phyloP scores from a whole-genome alignment of 2,113 vertebrate genomes.

The Genyomyrus donnyi region DNA sequence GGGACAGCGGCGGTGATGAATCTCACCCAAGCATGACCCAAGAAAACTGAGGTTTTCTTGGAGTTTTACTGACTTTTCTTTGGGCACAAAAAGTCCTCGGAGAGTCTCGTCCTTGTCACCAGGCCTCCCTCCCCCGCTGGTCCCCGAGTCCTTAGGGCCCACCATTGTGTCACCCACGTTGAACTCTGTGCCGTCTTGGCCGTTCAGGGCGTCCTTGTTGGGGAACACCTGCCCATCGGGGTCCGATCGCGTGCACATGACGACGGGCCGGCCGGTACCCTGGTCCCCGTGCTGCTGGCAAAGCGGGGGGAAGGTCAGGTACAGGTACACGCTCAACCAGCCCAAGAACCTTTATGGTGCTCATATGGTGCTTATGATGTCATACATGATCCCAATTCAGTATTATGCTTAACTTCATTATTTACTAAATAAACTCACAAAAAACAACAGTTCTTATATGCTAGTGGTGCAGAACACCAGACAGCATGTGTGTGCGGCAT shows the following conservation, averaged over 20 bases:
- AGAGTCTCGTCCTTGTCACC: slow-evolving; percentile 70
- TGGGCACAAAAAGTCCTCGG: slow-evolving; percentile 69
- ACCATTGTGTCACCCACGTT: slow-evolving; percentile 87
- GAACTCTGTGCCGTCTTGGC: slow-evolving; percentile 69
- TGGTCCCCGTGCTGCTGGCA: slow-evolving; percentile 60
- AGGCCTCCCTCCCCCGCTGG: slow-evolving; percentile 52
- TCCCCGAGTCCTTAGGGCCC: slow-evolving; percentile 71
- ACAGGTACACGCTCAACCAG: not conserved
- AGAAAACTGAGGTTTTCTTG: not conserved
- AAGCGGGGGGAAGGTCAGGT: not conserved
- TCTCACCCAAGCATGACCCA: not conserved
- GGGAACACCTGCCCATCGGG: slow-evolving; percentile 64
- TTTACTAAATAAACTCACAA: not conserved
- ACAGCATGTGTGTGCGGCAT: not conserved
- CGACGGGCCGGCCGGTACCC: slow-evolving; percentile 51
- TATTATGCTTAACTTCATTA: not conserved
- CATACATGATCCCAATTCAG: not conserved
- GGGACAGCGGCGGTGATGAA: not conserved
- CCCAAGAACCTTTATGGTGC: too few relatives aligned
- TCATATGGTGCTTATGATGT: not conserved
- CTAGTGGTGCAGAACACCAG: not conserved
- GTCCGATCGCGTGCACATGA: slow-evolving; percentile 67
- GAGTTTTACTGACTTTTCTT: slow-evolving; percentile 71
- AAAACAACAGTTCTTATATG: not conserved
- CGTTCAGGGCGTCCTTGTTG: slow-evolving; percentile 65